Base-by-base conservation (phyloP, 2,888 invertebrate genomes). In the Polymixis flavicincta region DNA sequence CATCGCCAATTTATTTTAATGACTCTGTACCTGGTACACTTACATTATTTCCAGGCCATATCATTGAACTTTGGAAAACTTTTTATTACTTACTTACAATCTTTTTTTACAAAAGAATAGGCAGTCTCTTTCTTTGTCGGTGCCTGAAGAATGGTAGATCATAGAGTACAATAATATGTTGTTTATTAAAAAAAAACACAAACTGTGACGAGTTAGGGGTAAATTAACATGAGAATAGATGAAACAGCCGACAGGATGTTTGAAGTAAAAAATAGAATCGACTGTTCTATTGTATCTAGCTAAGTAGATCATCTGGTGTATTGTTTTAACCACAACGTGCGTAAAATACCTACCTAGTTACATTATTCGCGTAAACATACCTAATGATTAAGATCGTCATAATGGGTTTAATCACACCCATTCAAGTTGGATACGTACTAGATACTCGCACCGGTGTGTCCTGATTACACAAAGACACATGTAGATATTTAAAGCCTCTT, bases 221-320 rank as follows among this genome's bases (percentile, higher is more conserved):
- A 87, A 88, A 90, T 92, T 92, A 88, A 88, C 90, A 92, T 91
- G 82, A 89, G 87, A 90, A 92, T 90, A 89, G 88, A 86, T 60
- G 73, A 73, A 84, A 76, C 71, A 64, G 71, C 84, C 87, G 87
- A 87, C 92, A 90, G 92, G 92, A 93, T 90, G 93, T 92, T 89
- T 89, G 86, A 83, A 75, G 88, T 84, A 87, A 87, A 86, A 87
- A 88, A 88, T 87, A 88, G 88, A 90, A 78, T 76, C 68, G 71
- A 76, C 73, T 78, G 64, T 78, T 78, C 74, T 78, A 80, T 84
- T 76, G 73, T 76, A 71, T 54, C 14, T 50, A 57, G n/a, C 2
- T 69, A 71, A 14, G 32, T 76, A 74, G 75, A 77, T 74, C 74
- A 79, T 73, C 37, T 19, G 54, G n/a, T 28, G 55, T 61, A 73